phyloP scores from a whole-genome alignment of 1,140 invertebrate species.

The Drosophila ohnishii region DNA sequence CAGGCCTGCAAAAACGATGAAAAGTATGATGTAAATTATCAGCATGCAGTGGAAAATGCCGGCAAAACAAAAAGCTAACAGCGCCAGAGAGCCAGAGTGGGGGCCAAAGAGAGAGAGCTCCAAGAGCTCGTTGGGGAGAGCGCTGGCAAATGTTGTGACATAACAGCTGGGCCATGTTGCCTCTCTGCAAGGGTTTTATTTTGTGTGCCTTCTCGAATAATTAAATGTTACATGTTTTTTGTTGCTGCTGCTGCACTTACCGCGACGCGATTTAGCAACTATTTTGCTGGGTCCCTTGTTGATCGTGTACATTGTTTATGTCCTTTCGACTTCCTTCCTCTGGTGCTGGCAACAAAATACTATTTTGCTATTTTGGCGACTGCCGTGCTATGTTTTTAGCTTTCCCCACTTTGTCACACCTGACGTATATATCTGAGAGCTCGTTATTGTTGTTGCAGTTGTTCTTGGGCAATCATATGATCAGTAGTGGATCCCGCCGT shows the following conservation, averaged over 20 bases:
- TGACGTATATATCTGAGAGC: constrained; percentile 17
- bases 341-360: constrained; percentile 27
- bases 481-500: constrained; percentile 31
- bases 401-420: constrained; percentile 5
- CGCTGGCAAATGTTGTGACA: constrained; percentile 58
- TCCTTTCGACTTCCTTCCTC: constrained; percentile 12
- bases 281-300: constrained; percentile 93
- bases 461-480: constrained; percentile 59
- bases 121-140: not conserved
- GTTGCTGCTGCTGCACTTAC: constrained; percentile 83
- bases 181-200: constrained; percentile 56
- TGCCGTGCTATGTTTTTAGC: constrained; percentile 18
- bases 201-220: constrained; percentile 47
- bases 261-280: constrained; percentile 92
- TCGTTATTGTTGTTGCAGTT: constrained; percentile 4
- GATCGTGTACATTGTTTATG: constrained; percentile 89
- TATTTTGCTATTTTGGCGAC: constrained; percentile 29
- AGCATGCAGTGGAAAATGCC: constrained; percentile 62
- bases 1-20: constrained; percentile 73
- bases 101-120: constrained; percentile 20
- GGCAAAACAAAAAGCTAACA: constrained; percentile 60
- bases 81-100: constrained; percentile 21
- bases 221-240: constrained; percentile 8
- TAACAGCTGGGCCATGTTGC: constrained; percentile 64
- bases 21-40: constrained; percentile 42